A percentile compares a stretch with the other conserved stretches of the same genome.
Evolutionary conservation across 2,888 invertebrate species (phyloP).

Genomic region (Branchinecta sandiegonensis): DNA sequence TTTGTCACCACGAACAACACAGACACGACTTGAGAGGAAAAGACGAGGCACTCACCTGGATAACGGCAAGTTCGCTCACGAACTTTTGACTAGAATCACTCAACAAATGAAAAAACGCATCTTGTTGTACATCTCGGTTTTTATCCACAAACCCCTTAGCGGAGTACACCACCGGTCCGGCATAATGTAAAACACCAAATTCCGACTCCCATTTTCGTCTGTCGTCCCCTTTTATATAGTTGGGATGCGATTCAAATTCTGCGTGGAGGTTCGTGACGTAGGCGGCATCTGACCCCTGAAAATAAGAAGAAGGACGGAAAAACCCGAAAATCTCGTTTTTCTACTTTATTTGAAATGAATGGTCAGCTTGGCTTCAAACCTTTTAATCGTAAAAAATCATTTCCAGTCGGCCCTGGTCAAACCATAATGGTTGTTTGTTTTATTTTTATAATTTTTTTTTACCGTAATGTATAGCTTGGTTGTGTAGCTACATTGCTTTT

Average conservation of each 20-base stretch:
- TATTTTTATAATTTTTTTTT: no score
- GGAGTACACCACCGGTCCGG: conserved; percentile 69
- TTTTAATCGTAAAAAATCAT: no score
- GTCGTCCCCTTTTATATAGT: conserved; percentile 69
- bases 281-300: conserved; percentile 64
- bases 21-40: not conserved
- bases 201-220: conserved; percentile 77
- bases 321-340: no score
- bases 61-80: not conserved
- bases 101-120: conserved; percentile 68
- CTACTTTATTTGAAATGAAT: no score
- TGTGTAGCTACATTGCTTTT: no score
- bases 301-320: not conserved
- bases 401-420: no score
- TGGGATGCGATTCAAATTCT: conserved; percentile 67
- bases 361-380: no score
- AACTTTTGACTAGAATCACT: conserved; percentile 17
- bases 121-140: conserved; percentile 81
- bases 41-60: not conserved
- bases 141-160: conserved; percentile 77
- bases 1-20: not conserved
- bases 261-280: conserved; percentile 73
- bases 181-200: conserved; percentile 77
- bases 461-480: no score
- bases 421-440: no score